Conservation (phyloP, 2,113 vertebrate species). For the Takifugu flavidus region DNA sequence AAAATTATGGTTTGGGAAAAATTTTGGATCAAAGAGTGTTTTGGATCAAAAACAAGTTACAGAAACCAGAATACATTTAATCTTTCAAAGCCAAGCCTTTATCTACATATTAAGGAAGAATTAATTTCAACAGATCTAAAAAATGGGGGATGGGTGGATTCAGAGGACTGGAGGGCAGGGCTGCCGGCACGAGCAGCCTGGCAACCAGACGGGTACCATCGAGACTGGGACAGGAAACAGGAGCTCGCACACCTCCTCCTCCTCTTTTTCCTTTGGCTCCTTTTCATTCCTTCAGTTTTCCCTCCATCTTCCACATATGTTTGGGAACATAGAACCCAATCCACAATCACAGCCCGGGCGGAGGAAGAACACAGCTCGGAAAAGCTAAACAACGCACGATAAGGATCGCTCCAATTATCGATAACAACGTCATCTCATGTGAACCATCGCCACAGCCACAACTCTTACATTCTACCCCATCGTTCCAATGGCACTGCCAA, state of each 20-base stretch:
- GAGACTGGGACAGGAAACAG: constrained; percentile 44
- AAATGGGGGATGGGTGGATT: constrained; percentile 1
- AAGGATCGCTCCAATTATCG: no score
- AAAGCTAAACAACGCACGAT: no score
- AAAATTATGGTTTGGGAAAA: constrained; percentile 2
- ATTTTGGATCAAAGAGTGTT: constrained; percentile 1
- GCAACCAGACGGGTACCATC: constrained; percentile 57
- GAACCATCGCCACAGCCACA: no score
- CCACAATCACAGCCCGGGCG: no score
- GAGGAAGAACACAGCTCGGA: no score
- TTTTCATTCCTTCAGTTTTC: constrained; percentile 35
- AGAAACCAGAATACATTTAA: neutral
- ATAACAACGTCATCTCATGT: no score
- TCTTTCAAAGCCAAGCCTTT: neutral
- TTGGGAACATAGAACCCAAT: no score
- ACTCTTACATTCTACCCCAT: no score
- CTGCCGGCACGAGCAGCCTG: constrained; percentile 26
- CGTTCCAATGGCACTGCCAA: no score
- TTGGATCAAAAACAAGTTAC: neutral
- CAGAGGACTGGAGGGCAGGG: constrained; percentile 1
- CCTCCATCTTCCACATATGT: constrained; percentile 1
- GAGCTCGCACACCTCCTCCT: constrained; percentile 39
- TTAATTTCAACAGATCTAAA: neutral
- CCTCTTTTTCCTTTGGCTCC: constrained; percentile 37
- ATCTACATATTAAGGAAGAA: neutral